A percentile compares a stretch with the other conserved stretches of the same genome.
Conservation (phyloP, 2,113 vertebrate genomes). For the Sturnus vulgaris region DNA sequence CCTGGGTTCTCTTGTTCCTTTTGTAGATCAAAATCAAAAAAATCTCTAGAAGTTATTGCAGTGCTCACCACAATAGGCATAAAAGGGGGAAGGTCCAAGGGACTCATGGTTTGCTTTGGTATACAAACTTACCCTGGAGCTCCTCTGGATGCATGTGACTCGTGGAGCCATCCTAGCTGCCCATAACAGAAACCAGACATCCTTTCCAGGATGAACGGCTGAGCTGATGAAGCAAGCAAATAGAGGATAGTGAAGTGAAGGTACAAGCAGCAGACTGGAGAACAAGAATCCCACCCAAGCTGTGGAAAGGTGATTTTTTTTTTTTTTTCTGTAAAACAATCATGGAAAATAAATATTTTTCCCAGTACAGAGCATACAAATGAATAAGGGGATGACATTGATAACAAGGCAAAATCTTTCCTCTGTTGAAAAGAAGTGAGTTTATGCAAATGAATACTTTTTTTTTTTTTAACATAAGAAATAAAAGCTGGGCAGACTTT, state of each 20-base stretch:
- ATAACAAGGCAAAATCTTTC: neutral
- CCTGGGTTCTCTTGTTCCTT: neutral
- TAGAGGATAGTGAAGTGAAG: neutral
- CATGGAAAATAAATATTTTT: neutral
- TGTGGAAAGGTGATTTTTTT: neutral
- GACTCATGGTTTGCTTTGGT: neutral
- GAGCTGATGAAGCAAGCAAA: neutral
- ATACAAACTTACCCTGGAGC: neutral
- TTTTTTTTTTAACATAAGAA: neutral
- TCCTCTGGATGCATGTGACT: neutral
- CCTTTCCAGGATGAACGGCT: conserved; percentile 32
- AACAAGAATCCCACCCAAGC: neutral
- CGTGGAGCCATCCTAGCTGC: conserved; percentile 19
- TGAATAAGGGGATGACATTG: neutral
- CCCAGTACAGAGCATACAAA: neutral
- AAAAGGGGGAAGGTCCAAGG: neutral
- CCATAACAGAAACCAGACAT: neutral
- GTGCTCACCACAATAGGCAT: neutral
- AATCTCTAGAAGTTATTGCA: neutral
- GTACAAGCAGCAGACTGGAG: neutral
- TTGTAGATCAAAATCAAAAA: neutral
- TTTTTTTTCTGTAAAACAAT: neutral
- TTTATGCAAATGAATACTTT: neutral
- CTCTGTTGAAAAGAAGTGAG: neutral
- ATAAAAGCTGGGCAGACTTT: neutral